Evolutionary conservation across 2,797 vertebrate species (phyloP), one percentile per base, ranked within the genome.

Genomic region (Lithobates pipiens): DNA sequence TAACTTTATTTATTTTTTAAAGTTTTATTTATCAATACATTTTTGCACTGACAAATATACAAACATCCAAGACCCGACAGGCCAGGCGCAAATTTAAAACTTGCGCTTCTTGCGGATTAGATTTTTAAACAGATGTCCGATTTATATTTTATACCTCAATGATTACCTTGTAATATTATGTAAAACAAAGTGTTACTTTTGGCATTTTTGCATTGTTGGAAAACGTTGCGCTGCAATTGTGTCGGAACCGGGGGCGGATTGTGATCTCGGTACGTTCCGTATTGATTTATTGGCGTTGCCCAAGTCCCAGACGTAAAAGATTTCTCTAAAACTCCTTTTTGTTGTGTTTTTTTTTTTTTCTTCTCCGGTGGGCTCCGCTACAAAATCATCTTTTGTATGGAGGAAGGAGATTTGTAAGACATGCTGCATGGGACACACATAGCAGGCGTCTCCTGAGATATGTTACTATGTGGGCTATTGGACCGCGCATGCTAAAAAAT

Each of bases 371-470:
- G 18, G 23, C 80, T 57, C 32, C 68, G 23, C 23, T 65, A 74
- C 85, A 86, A 65, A 63, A 50, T 44, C 69, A 3, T 68, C 74
- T 69, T 83, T 74, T 86, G 80, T 86, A 68, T 79, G 65, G 67
- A 75, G 46, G 61, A 69, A 57, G 69, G 18, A 69, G 77, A 83
- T 79, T 82, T 79, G 61, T 76, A 77, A 65, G 63, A 77, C 11
- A 25, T 9, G 36, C 32, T 76, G 34, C 72, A 27, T 46, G 67
- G 68, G 61, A 18, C 76, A 39, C 39, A 75, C 75, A 86, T 74
- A 78, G n/a, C 61, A 34, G 44, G 76, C 69, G 54, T 83, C 85
- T 79, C 80, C 34, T 34, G 85, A 83, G 80, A 87, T 44, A 25
- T 75, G 80, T 83, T 74, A 83, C 65, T 8, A 61, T 74, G 68